Conservation (phyloP, 2,113 vertebrate species). For the Paramisgurnus dabryanus region DNA sequence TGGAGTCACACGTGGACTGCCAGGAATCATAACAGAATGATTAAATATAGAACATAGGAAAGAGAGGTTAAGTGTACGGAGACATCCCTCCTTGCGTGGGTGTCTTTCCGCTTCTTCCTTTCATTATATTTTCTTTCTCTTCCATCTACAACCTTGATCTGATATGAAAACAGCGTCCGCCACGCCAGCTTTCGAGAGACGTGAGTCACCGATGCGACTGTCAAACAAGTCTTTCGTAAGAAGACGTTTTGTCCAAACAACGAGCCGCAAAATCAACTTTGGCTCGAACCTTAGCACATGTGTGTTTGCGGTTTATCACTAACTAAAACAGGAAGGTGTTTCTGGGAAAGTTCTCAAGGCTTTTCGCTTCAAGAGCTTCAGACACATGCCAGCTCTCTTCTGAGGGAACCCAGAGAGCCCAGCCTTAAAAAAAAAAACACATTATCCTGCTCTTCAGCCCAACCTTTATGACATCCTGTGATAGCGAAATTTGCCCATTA, state of each 20-base stretch:
- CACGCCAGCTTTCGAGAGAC: neutral
- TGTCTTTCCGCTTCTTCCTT: conserved; percentile 20
- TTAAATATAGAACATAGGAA: conserved; percentile 39
- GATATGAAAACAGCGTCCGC: conserved; percentile 5
- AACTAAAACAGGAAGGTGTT: conserved; percentile 17
- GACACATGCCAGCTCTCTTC: conserved; percentile 8
- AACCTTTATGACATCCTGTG: conserved; percentile 44
- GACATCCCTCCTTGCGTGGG: conserved; percentile 24
- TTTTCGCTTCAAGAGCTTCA: neutral
- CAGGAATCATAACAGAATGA: neutral
- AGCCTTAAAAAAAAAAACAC: conserved; percentile 37
- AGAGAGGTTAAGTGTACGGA: conserved; percentile 38
- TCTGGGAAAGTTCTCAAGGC: neutral
- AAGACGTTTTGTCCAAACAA: conserved; percentile 25
- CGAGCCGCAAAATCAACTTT: neutral
- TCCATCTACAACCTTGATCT: neutral
- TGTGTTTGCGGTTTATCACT: conserved; percentile 7
- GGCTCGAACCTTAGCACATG: neutral
- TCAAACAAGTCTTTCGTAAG: neutral
- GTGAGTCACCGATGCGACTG: neutral
- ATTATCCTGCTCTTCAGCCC: conserved; percentile 38
- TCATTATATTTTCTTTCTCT: conserved; percentile 14
- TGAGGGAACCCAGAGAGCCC: neutral
- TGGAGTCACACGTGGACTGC: conserved; percentile 2
- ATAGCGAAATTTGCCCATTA: conserved; percentile 42